Evolutionary conservation across 1,140 invertebrate genomes (phyloP), one percentile per base, ranked within the genome.

Genomic region (Drosophila ambigua): DNA sequence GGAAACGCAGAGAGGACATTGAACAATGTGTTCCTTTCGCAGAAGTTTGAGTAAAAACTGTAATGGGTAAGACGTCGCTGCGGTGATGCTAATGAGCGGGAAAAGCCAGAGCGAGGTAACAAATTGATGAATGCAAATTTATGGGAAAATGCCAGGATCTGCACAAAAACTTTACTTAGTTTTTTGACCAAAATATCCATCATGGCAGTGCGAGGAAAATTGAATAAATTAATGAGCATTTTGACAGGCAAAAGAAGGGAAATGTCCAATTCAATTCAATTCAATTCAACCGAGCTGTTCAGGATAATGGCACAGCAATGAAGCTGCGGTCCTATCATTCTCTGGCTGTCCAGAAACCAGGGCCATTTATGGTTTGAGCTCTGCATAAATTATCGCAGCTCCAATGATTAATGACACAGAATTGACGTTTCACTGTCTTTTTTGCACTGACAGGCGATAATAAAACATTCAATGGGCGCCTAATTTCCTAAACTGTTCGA

Each of bases 171-270:
- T 52, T 43, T 23, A 26, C 9, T 57, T 69, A 68, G 51, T 24
- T 67, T 55, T 51, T n/a, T 9, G 16, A 9, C n/a, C 4, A 9
- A 35, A 31, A 35, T 9, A 35, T 9, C 31, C 35, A 13, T 4
- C 35, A n/a, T 24, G 35, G 15, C 31, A 51, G 44, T 49, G 53
- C 20, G 23, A 28, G 35, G 62, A 66, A 44, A 84, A 78, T 69
- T 73, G 77, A 57, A 80, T 80, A 72, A 68, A 84, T 84, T 84
- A 79, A 77, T 77, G 80, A 79, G 72, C 66, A 80, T 75, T 79
- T 69, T 79, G 74, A 78, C 46, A 49, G 28, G 39, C 23, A 46
- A 46, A 31, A 48, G 46, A n/a, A 23, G 51, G 13, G 5, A 16
- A 53, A 55, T 41, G 7, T 24, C 11, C 73, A 72, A 61, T 76